These are phyloP conservation scores for Sympetrum striolatum DNA, from an alignment of 2,888 invertebrate genomes.

Conservation along the genomic window DNA sequence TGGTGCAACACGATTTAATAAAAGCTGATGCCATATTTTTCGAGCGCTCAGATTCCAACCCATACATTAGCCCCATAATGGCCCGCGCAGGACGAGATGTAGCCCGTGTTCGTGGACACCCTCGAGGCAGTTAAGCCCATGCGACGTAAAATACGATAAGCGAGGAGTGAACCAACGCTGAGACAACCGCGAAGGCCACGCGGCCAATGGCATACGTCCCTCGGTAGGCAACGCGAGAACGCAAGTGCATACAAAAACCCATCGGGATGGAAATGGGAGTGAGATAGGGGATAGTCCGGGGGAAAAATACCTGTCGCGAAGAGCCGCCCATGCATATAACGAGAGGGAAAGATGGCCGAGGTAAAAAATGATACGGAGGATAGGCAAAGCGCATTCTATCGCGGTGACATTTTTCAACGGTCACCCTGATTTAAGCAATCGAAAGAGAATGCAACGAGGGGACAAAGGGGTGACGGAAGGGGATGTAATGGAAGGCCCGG, in stretches of 20 bases:
- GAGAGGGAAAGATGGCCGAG: neutral
- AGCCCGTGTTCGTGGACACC: neutral
- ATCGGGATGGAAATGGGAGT: neutral
- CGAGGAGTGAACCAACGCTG: neutral
- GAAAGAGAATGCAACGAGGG: neutral
- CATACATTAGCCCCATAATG: too few relatives aligned
- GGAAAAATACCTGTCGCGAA: neutral
- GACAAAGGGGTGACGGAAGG: neutral
- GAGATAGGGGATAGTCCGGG: neutral
- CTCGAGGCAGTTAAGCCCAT: neutral
- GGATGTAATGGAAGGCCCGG: neutral
- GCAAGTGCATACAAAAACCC: neutral
- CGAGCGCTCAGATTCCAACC: too few relatives aligned
- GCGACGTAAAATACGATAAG: neutral
- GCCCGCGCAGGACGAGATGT: neutral
- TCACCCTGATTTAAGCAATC: constrained; percentile 7
- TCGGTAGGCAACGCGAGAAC: neutral
- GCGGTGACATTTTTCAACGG: neutral
- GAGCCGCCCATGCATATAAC: neutral
- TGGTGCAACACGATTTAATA: too few relatives aligned
- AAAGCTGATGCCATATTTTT: too few relatives aligned
- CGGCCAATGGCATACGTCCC: neutral
- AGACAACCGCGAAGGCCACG: neutral
- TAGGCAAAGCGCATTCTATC: neutral
- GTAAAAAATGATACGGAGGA: neutral